Evolutionary conservation across 2,113 vertebrate genomes (phyloP).

Genomic region (Pluvialis apricaria): DNA sequence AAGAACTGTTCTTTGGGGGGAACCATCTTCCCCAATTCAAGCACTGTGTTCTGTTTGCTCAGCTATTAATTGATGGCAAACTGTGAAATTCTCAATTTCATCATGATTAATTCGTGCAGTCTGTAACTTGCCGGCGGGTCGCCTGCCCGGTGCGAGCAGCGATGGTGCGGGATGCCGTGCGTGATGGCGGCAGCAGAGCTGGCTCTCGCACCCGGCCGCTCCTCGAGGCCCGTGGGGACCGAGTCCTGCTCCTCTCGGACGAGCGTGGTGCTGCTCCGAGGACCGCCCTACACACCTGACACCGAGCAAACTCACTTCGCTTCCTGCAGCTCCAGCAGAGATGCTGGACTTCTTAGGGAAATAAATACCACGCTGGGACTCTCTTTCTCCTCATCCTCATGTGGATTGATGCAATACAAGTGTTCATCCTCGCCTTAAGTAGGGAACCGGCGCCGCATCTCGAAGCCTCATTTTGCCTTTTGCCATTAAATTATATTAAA

Average conservation of each 20-base stretch:
- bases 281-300: background rate
- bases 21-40: background rate
- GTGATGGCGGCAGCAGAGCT: background rate
- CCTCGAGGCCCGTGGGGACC: rapidly evolving
- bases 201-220: rapidly evolving
- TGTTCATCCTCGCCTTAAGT: background rate
- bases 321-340: background rate
- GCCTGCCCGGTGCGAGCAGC: background rate
- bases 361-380: background rate
- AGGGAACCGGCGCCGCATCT: background rate
- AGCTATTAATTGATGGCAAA: conserved; percentile 28
- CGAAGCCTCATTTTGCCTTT: background rate
- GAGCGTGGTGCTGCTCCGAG: rapidly evolving
- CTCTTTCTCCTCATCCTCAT: background rate
- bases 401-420: background rate
- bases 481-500: conserved; percentile 20
- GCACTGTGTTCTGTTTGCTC: background rate
- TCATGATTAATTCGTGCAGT: background rate
- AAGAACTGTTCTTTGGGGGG: conserved; percentile 39
- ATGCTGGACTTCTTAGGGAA: background rate
- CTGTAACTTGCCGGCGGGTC: background rate
- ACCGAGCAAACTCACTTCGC: rapidly evolving
- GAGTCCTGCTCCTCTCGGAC: background rate
- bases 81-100: background rate
- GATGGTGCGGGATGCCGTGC: rapidly evolving